phyloP scores from a whole-genome alignment of 1,140 invertebrate genomes.

The Whitmania pigra region DNA sequence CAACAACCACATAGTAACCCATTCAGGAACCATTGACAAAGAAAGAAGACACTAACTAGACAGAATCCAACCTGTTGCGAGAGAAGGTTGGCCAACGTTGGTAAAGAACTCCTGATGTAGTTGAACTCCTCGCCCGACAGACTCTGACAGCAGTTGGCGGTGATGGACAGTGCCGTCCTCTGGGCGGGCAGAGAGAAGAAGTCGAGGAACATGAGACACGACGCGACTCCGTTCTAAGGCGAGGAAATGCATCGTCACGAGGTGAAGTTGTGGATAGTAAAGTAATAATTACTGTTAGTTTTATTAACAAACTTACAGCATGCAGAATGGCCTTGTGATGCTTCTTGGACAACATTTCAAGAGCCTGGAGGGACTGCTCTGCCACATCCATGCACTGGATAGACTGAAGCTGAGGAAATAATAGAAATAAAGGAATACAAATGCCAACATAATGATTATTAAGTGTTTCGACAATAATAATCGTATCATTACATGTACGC shows the following conservation, averaged over 20 bases:
- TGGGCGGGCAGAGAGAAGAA: slow-evolving; percentile 90
- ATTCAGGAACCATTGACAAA: not conserved
- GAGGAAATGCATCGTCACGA: slow-evolving; percentile 21
- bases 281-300: too few species aligned
- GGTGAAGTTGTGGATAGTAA: too few species aligned
- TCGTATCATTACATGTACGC: not conserved
- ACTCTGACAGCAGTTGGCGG: slow-evolving; percentile 91
- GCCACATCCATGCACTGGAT: slow-evolving; percentile 99
- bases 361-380: slow-evolving; percentile 84
- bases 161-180: slow-evolving; percentile 79
- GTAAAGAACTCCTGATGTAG: slow-evolving; percentile 72
- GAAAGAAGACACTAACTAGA: not conserved
- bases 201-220: slow-evolving; percentile 87
- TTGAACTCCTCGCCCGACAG: slow-evolving; percentile 82
- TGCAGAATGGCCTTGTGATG: slow-evolving; percentile 92
- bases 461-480: not conserved
- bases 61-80: slow-evolving; percentile 58
- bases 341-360: slow-evolving; percentile 88
- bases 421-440: not conserved
- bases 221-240: slow-evolving; percentile 72
- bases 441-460: too few species aligned
- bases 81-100: slow-evolving; percentile 68
- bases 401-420: slow-evolving; percentile 76
- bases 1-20: slow-evolving; percentile 1
- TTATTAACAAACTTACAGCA: slow-evolving; percentile 51